phyloP scores from a whole-genome alignment of 1,140 invertebrate species.

The Plutomurus gul region DNA sequence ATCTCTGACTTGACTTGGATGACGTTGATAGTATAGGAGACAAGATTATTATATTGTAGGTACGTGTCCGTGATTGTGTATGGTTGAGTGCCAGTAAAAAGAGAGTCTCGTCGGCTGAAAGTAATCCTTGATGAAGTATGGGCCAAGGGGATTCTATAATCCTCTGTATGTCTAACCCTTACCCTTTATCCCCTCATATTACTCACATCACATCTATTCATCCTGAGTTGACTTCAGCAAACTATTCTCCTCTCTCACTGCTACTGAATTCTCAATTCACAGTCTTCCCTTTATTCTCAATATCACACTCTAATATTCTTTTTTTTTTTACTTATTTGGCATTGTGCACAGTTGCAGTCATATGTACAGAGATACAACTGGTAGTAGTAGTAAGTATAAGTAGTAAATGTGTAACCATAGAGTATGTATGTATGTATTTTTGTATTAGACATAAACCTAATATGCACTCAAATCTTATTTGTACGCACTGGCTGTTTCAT shows the following conservation, averaged over 20 bases:
- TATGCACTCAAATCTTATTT: neutral
- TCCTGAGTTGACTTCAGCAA: neutral
- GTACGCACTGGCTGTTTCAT: constrained; percentile 5
- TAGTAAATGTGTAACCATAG: neutral
- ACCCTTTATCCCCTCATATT: constrained; percentile 47
- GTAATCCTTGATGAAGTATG: constrained; percentile 50
- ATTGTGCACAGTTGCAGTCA: too few relatives aligned
- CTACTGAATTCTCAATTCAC: constrained; percentile 13
- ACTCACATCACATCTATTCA: constrained; percentile 2
- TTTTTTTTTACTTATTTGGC: neutral
- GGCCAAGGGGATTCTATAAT: constrained; percentile 41
- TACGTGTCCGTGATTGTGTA: constrained; percentile 39
- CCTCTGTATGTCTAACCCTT: constrained; percentile 44
- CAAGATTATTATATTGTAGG: constrained; percentile 31
- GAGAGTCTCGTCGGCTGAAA: constrained; percentile 41
- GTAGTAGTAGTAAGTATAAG: neutral
- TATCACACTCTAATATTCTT: constrained; percentile 14
- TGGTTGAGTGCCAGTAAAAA: constrained; percentile 48
- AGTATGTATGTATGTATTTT: neutral
- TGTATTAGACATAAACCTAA: neutral
- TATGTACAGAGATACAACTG: neutral
- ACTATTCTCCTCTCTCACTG: neutral
- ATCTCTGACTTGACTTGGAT: constrained; percentile 29
- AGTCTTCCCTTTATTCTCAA: neutral
- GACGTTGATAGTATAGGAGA: constrained; percentile 23